Base-by-base conservation (phyloP, 2,888 invertebrate genomes). In the Tryphoninae sp. region DNA sequence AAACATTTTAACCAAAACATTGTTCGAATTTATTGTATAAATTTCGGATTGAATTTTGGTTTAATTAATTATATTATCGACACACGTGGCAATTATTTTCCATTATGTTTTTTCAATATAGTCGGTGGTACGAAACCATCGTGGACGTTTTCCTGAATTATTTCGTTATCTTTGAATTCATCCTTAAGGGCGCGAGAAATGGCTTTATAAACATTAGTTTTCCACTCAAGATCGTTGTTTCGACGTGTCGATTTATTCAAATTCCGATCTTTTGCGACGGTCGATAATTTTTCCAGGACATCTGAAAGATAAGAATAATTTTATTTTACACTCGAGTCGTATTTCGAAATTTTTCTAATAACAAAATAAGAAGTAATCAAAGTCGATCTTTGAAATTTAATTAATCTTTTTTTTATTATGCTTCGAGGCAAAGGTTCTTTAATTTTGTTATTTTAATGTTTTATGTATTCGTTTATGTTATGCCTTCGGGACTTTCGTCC, bases 171-270 rank as follows among this genome's bases (percentile, higher is more conserved):
- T 13, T 13, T 40, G 23, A 77, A 68, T 61, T 81, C 77, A 0
- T 76, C 40, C 53, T 69, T 74, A 6, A 84, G 76, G 8, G 78
- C 79, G 2, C 65, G 80, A 2, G 83, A 78, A 0, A 85, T 62
- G 4, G 82, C 83, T 69, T 78, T 78, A 62, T 84, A 85, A 61
- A 85, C 81, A 61, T 83, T 69, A 0, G 2, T 64, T 7, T 74
- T 71, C 59, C 74, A 81, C 26, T 61, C 11, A 0, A 45, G 23
- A 9, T 23, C 2, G 22, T 67, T 42, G 74, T 19, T 81, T 40
- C 76, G 53, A 19, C 73, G 42, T 13, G 23, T 74, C 9, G 64
- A 3, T 40, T 55, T 49, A 7, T 13, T 2, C n/a, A 33, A 72
- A 33, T 53, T 33, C 3, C 6, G 19, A n/a, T 42, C n/a, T n/a